Base-by-base conservation (phyloP, 2,113 vertebrate species). In the Neotragus pygmaeus region DNA sequence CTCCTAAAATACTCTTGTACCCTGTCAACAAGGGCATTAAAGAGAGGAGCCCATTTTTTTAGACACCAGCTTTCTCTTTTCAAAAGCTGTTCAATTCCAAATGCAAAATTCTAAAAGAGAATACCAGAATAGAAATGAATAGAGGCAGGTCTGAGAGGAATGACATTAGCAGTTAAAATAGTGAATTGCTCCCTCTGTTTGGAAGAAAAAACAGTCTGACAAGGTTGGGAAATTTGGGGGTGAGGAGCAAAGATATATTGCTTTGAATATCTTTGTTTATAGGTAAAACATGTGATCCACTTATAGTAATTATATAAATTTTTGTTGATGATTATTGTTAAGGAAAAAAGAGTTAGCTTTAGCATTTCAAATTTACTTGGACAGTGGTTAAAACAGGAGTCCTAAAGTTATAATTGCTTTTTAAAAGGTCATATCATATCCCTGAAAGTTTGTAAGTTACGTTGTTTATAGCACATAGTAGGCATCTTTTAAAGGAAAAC, bases 91-190 rank as follows among this genome's bases (percentile, higher is more conserved):
- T 86, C 55, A 70, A 30, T 78, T 36, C 70, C 45, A 3, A 98
- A 94, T 90, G 36, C n/a, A 87, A 94, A 80, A 14, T 58, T 28
- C 45, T 88, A 45, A 39, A 62, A 73, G 81, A 30, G 36, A 83
- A 80, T 33, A 92, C 11, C 43, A 53, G 88, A 92, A 94, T 25
- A 88, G 82, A 78, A 96, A 84, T 83, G 16, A 95, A 94, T 23
- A 91, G n/a, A 75, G 36, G 45, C 25, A 62, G 33, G 7, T 91
- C 87, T 94, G 49, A 62, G 88, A 86, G 14, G n/a, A 82, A 81
- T 57, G 57, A 10, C 21, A 36, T 66, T 60, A 28, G 16, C 47
- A 51, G 30, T 92, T 94, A 89, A 86, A 95, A 82, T 80, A 91
- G 49, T 80, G 53, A 86, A 82, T 58, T 51, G 2, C 49, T 91